Evolutionary conservation across 2,888 invertebrate species (phyloP).

Genomic region (Chalcosyrphus nemorum): DNA sequence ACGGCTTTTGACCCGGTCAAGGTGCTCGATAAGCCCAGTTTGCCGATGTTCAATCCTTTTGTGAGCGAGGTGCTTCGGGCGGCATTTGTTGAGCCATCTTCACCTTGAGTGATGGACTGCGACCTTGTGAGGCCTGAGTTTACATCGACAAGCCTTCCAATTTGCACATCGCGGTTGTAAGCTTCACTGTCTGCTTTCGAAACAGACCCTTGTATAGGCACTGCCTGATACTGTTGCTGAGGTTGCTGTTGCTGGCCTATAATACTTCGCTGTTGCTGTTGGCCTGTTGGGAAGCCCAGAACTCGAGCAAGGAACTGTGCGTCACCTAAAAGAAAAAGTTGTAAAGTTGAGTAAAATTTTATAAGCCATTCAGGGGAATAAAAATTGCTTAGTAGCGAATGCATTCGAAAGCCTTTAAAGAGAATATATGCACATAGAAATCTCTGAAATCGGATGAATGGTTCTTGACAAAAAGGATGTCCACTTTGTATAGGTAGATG

Average conservation of each 20-base stretch:
- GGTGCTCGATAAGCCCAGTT: constrained; percentile 79
- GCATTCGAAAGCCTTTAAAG: too few relatives aligned
- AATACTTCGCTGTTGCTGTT: constrained; percentile 20
- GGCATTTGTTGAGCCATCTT: constrained; percentile 77
- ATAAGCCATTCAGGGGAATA: too few relatives aligned
- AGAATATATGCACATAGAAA: too few relatives aligned
- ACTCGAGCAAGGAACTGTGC: constrained; percentile 2
- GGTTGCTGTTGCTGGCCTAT: constrained; percentile 1
- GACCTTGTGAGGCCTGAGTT: constrained; percentile 77
- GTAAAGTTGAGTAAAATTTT: too few relatives aligned
- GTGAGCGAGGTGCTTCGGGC: constrained; percentile 77
- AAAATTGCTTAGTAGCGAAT: too few relatives aligned
- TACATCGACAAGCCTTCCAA: constrained; percentile 50
- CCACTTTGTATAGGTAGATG: too few relatives aligned
- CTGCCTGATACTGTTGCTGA: not conserved
- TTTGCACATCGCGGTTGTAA: constrained; percentile 42
- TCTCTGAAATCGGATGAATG: too few relatives aligned
- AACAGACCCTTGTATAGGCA: constrained; percentile 75
- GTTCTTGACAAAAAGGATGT: too few relatives aligned
- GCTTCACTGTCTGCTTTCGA: constrained; percentile 78
- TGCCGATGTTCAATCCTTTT: constrained; percentile 77
- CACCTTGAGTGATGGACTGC: constrained; percentile 75
- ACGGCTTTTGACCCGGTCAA: constrained; percentile 76
- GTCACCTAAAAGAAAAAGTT: too few relatives aligned
- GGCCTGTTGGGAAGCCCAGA: not conserved